Conservation (phyloP, 2,113 vertebrate genomes). For the Sterna hirundo region DNA sequence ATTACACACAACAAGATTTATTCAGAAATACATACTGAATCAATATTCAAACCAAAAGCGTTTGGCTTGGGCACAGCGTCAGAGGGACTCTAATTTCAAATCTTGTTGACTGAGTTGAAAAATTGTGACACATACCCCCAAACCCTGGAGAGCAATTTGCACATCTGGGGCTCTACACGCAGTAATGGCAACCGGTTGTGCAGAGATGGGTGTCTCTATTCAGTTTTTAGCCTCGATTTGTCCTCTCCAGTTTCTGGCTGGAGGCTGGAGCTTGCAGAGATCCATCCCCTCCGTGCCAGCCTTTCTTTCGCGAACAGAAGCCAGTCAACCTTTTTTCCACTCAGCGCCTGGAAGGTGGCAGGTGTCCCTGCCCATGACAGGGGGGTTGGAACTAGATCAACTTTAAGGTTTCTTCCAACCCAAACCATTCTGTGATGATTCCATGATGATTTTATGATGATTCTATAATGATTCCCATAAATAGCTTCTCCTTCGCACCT, state of each 20-base stretch:
- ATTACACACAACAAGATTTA: neutral
- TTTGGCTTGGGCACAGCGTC: neutral
- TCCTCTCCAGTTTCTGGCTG: neutral
- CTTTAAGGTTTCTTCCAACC: neutral
- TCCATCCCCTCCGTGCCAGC: neutral
- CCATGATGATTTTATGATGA: neutral
- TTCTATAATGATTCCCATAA: neutral
- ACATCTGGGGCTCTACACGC: neutral
- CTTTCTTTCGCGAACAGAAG: neutral
- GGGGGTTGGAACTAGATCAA: neutral
- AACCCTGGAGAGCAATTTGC: fast-evolving
- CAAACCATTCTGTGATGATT: neutral
- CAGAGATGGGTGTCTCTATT: neutral
- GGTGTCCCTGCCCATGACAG: neutral
- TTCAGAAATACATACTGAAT: neutral
- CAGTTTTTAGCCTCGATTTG: neutral
- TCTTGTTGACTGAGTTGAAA: neutral
- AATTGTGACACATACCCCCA: fast-evolving
- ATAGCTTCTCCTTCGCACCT: neutral
- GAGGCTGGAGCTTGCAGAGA: neutral
- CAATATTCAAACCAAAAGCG: neutral
- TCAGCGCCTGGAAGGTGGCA: neutral
- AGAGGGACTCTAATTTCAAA: neutral
- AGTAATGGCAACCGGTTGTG: too few relatives aligned
- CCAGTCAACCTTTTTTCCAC: neutral